phyloP scores from a whole-genome alignment of 2,888 invertebrate species.

The Dryobotodes eremita region DNA sequence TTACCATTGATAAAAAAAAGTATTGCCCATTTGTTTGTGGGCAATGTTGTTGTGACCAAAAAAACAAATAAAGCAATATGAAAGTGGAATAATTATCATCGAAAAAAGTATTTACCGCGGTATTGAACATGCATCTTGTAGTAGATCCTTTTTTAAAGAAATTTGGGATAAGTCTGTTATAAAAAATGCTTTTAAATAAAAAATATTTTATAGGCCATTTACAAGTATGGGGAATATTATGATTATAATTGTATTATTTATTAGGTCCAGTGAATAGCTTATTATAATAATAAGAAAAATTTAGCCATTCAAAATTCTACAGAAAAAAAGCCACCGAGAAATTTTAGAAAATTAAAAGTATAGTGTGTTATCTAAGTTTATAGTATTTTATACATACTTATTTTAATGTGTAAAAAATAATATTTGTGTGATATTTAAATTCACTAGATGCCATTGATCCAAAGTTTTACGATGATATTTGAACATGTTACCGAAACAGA shows the following conservation, averaged over 20 bases:
- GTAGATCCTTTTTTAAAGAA: background rate
- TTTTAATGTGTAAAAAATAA: conserved; percentile 27
- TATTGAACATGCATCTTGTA: background rate
- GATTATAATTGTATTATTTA: background rate
- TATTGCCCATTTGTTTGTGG: background rate
- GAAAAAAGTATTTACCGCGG: background rate
- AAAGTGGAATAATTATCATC: background rate
- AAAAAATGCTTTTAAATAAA: background rate
- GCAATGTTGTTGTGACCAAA: background rate
- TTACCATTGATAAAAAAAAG: conserved; percentile 17
- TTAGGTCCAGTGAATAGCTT: background rate
- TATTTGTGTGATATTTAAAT: conserved; percentile 66
- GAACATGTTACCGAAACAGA: conserved; percentile 55
- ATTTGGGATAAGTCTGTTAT: background rate
- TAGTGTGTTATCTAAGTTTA: conserved; percentile 40
- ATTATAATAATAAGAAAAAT: background rate
- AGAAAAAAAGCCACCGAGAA: conserved; percentile 42
- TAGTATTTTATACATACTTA: conserved; percentile 35
- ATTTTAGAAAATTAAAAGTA: conserved; percentile 10
- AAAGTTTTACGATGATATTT: conserved; percentile 68
- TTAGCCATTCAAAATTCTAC: conserved; percentile 25
- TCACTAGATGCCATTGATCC: conserved; percentile 73
- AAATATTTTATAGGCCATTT: background rate
- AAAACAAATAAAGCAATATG: background rate
- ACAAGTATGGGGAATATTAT: conserved; percentile 9